Base-by-base conservation (phyloP, 1,140 invertebrate species). In the Cotesia typhae region DNA sequence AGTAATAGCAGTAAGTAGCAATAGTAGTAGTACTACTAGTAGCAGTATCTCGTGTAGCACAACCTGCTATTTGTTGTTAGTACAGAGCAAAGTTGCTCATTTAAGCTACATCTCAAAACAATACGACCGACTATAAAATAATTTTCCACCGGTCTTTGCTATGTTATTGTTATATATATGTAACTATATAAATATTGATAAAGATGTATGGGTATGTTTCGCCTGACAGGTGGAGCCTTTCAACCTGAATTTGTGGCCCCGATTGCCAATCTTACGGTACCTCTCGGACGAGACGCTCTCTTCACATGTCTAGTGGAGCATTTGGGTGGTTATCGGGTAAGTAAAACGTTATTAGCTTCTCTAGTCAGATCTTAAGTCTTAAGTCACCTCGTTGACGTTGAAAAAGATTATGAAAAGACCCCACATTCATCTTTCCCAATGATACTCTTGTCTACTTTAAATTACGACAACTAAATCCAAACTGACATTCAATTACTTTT, bases 261-360 rank as follows among this genome's bases (percentile, higher is more conserved):
- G 63, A 91, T 96, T 77, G 88, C 90, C 72, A 97, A 97, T 89
- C 87, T 96, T 73, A 96, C 95, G 52, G 90, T 96, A 55, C 89
- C 94, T 71, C 88, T 95, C 59, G 95, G 95, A 72, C 89, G 95
- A 81, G 94, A 96, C 85, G 95, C 95, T 57, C 93, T 91, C 64
- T 95, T 97, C 82, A 93, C 91, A 80, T 97, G 95, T 86, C 88
- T 94, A 78, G 94, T 97, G 47, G 91, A 93, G 78, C 93, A 95
- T 85, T 90, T 96, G 75, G 95, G 94, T 61, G 93, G 94, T 80
- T 96, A 96, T 88, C 93, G 94, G 89, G 95, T 96, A 90, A 92
- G 92, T 89, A 67, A 41, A 28, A 63, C 65, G 28, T 67, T 70
- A 51, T 47, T 7, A 10, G 5, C 6, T 9, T 47, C 41, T 2